A percentile compares a stretch with the other conserved stretches of the same genome.
phyloP scores from a whole-genome alignment of 2,113 vertebrate species.

The Poeciliopsis turrubarensis region DNA sequence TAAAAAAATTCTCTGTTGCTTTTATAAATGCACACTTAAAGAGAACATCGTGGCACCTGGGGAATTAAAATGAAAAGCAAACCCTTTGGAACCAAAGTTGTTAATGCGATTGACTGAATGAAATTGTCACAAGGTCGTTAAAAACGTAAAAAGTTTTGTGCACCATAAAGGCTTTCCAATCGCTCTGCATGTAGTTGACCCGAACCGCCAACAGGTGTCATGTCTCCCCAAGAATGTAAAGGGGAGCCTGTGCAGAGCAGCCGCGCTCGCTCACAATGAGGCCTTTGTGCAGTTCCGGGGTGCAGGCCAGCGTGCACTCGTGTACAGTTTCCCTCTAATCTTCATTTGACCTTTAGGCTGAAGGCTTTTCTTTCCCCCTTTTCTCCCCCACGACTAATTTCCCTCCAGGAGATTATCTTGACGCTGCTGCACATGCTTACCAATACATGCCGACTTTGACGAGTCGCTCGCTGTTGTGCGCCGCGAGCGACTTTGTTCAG shows the following conservation, averaged over 20 bases:
- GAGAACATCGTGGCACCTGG: too few relatives aligned
- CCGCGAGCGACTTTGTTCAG: slow-evolving; percentile 20
- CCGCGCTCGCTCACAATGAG: slow-evolving; percentile 71
- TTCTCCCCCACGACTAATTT: slow-evolving; percentile 53
- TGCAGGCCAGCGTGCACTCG: slow-evolving; percentile 72
- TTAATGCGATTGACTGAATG: neutral
- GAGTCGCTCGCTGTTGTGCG: slow-evolving; percentile 5
- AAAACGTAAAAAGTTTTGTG: neutral
- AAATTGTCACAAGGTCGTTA: neutral
- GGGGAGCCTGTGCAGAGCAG: slow-evolving; percentile 18
- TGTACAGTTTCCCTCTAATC: slow-evolving; percentile 78
- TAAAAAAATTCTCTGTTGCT: too few relatives aligned
- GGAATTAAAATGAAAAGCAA: neutral
- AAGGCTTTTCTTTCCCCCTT: slow-evolving; percentile 70
- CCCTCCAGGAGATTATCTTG: slow-evolving; percentile 68
- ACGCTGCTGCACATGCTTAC: slow-evolving; percentile 34
- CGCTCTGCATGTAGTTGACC: slow-evolving; percentile 46
- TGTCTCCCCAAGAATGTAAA: slow-evolving; percentile 42
- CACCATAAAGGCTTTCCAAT: too few relatives aligned
- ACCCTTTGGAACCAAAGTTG: neutral
- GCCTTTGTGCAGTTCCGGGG: slow-evolving; percentile 76
- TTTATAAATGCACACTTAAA: too few relatives aligned
- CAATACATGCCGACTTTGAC: slow-evolving; percentile 37
- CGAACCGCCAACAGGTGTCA: slow-evolving; percentile 77
- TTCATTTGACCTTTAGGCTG: slow-evolving; percentile 78